These are phyloP conservation scores for Smutsia gigantea DNA, from an alignment of 2,797 vertebrate genomes.

Conservation along the genomic window DNA sequence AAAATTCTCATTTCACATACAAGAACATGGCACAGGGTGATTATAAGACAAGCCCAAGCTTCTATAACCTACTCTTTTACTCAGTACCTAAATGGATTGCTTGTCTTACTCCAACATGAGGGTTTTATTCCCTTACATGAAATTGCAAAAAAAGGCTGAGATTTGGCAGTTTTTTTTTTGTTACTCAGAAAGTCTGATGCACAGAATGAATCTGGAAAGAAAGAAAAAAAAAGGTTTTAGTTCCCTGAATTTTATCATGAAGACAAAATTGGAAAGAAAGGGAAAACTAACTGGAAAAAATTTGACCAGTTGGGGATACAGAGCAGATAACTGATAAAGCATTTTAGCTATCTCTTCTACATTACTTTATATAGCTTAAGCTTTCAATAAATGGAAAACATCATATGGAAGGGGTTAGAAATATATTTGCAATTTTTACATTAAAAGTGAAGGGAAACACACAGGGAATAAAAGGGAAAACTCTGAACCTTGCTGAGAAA, in stretches of 20 bases:
- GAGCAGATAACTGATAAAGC: constrained; percentile 3
- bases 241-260: constrained; percentile 64
- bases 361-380: constrained; percentile 24
- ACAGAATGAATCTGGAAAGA: constrained; percentile 63
- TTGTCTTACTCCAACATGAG: not conserved
- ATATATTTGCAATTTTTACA: constrained; percentile 2
- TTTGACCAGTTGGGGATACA: not conserved
- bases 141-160: constrained; percentile 73
- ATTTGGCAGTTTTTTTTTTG: constrained; percentile 64
- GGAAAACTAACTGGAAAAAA: constrained; percentile 73
- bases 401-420: not conserved
- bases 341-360: not conserved
- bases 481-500: not conserved
- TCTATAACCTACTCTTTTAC: not conserved
- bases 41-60: not conserved
- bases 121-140: not conserved
- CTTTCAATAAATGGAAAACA: constrained; percentile 7
- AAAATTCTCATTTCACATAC: not conserved
- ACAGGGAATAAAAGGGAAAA: not conserved
- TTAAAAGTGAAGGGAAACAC: constrained; percentile 42
- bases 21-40: not conserved
- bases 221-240: not conserved
- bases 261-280: constrained; percentile 66
- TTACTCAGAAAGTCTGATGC: constrained; percentile 74
- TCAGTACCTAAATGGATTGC: not conserved